Conservation (phyloP, 2,113 vertebrate species). For the Mesembrinibis cayennensis region DNA sequence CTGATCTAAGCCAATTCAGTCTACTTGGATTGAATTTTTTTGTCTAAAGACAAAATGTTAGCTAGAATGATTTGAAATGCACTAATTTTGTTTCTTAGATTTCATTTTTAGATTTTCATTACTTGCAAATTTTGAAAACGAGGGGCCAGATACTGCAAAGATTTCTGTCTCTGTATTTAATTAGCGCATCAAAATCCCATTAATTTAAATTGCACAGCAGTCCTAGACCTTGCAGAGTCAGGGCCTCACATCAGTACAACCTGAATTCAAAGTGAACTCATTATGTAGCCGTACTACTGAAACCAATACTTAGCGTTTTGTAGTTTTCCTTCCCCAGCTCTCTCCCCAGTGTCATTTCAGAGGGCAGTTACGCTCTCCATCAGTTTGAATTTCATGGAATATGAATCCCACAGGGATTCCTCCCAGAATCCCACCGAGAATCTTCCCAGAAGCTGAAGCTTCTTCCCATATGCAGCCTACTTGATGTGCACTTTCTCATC, state of each 20-base stretch:
- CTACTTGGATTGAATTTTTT: constrained; percentile 26
- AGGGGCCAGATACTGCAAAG: not conserved
- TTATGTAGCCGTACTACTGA: constrained; percentile 65
- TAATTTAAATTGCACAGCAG: not conserved
- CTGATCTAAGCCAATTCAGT: constrained; percentile 23
- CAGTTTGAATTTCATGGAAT: not conserved
- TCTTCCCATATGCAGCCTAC: not conserved
- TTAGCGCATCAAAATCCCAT: not conserved
- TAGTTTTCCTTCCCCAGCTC: not conserved
- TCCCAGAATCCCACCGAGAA: not conserved
- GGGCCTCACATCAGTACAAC: not conserved
- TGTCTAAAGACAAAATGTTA: constrained; percentile 33
- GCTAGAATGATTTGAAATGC: constrained; percentile 61
- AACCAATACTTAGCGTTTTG: not conserved
- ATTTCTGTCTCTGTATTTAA: not conserved
- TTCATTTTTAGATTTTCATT: constrained; percentile 49
- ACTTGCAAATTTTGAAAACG: constrained; percentile 42
- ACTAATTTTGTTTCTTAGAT: constrained; percentile 61
- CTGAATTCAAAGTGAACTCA: not conserved
- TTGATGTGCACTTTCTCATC: constrained; percentile 34
- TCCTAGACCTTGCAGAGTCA: not conserved
- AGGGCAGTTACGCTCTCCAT: not conserved
- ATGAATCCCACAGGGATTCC: not conserved
- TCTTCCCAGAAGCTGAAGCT: not conserved
- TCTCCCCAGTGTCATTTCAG: not conserved